Conservation (phyloP, 2,113 vertebrate species). For the Naja naja region DNA sequence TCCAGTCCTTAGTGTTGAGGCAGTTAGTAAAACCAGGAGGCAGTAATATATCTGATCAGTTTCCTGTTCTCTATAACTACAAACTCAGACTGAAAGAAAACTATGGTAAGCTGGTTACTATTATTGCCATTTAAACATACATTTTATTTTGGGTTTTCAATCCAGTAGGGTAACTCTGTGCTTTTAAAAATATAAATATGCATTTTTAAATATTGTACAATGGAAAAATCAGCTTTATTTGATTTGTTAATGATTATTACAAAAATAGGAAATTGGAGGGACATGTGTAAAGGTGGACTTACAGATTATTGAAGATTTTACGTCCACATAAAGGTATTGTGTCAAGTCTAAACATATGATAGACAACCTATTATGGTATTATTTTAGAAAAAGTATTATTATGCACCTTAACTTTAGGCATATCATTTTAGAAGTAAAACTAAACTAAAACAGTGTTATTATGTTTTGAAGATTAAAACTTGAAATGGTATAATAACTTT, state of each 20-base stretch:
- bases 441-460: not conserved
- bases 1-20: slow-evolving; percentile 45
- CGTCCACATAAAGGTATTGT: not conserved
- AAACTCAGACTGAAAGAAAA: slow-evolving; percentile 42
- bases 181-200: not conserved
- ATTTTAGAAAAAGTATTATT: not conserved
- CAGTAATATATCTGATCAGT: slow-evolving; percentile 40
- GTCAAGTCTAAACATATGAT: not conserved
- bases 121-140: not conserved
- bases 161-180: no score
- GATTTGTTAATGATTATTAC: not conserved
- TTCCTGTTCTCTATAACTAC: slow-evolving; percentile 23
- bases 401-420: not conserved
- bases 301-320: not conserved
- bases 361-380: not conserved
- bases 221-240: not conserved
- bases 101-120: slow-evolving; percentile 64
- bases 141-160: slow-evolving; percentile 23
- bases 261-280: not conserved
- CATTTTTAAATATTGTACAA: not conserved
- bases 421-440: not conserved
- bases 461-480: not conserved
- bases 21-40: slow-evolving; percentile 26
- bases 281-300: not conserved
- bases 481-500: not conserved